Base-by-base conservation (phyloP, 1,140 invertebrate genomes). In the Geopemphigus sp. region DNA sequence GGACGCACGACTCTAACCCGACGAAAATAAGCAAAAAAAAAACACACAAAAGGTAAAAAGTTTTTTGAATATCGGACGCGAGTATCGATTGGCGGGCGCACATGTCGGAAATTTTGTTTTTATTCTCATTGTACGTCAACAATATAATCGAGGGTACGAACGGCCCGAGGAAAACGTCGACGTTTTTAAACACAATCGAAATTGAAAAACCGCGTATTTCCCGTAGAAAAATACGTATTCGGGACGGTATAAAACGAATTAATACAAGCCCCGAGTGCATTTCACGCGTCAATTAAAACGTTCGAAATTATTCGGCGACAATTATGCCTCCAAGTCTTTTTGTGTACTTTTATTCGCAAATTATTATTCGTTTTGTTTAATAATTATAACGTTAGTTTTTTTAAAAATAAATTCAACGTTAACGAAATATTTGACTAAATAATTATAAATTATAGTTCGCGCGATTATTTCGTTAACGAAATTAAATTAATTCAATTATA, bases 21-120 rank as follows among this genome's bases (percentile, higher is more conserved):
- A 64, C n/a, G 15, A 22, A 12, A 47, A 6, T 66, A 15, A 47
- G 47, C n/a, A 22, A 66, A 14, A 45, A 47, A 24, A 47, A 47
- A n/a, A n/a, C n/a, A n/a, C n/a, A n/a, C n/a, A n/a, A n/a, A n/a
- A n/a, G n/a, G n/a, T n/a, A n/a, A n/a, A 47, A 47, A 68, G 24
- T n/a, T 68, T 24, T 68, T 24, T 8, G 15, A 68, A 68, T 68
- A 68, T 47, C 45, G 15, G 39, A 47, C 1, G 0, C 5, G 22
- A 24, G 39, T 68, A 68, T 68, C 47, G 64, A 68, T 47, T 68
- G 39, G n/a, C 32, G 39, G 19, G n/a, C 29, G n/a, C 29, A 66
- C 63, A n/a, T 39, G 39, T 66, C 39, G n/a, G n/a, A 45, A 66
- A 17, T 29, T 39, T 22, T 12, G 63, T 14, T 66, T 66, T 66